Evolutionary conservation across 2,113 vertebrate genomes (phyloP).

Genomic region (Prionailurus bengalensis): DNA sequence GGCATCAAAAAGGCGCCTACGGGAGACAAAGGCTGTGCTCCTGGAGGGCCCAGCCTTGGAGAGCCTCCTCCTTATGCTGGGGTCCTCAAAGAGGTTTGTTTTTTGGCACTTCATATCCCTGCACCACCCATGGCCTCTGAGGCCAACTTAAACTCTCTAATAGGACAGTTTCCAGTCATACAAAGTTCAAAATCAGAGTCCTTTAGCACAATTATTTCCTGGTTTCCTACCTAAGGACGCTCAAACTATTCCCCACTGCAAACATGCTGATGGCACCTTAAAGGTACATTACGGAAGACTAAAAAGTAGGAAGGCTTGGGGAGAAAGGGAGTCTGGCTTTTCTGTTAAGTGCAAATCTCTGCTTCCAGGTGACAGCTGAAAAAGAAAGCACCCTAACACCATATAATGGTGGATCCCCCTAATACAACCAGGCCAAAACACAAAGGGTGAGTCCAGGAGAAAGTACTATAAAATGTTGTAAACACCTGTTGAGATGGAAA

Average conservation of each 20-base stretch:
- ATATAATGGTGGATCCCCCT: not conserved
- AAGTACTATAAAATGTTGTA: not conserved
- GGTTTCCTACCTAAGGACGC: not conserved
- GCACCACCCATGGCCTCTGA: not conserved
- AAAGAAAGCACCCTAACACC: not conserved
- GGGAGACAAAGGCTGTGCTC: conserved; percentile 52
- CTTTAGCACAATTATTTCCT: not conserved
- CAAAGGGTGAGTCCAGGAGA: not conserved
- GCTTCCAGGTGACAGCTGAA: not conserved
- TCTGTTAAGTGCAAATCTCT: not conserved
- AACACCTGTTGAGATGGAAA: not conserved
- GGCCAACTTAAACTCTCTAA: not conserved
- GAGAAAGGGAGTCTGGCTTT: not conserved
- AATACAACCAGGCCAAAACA: not conserved
- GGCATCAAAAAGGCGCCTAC: conserved; percentile 76
- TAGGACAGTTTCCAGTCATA: not conserved
- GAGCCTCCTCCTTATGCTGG: not conserved
- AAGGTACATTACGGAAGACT: not conserved
- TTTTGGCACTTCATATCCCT: not conserved
- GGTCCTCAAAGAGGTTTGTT: not conserved
- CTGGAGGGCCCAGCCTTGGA: not conserved
- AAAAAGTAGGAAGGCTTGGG: not conserved
- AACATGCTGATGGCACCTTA: not conserved
- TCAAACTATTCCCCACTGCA: not conserved
- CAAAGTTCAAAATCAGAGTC: conserved; percentile 21